phyloP scores from a whole-genome alignment of 2,113 vertebrate species.

The Rhegmatorhina hoffmannsi region DNA sequence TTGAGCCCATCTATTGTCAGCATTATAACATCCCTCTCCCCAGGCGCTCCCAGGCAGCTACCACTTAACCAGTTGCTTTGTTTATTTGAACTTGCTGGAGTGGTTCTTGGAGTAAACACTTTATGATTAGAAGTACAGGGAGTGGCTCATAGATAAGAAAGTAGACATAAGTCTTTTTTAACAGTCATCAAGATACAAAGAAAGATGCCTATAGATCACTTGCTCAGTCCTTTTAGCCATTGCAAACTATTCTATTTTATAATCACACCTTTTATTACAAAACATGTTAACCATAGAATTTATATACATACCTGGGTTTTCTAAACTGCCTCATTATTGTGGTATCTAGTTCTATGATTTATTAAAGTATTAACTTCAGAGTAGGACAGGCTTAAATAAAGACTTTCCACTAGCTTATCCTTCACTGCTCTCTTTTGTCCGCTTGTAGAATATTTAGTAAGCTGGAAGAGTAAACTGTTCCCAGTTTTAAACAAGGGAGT shows the following conservation, averaged over 20 bases:
- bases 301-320: background rate
- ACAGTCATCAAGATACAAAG: background rate
- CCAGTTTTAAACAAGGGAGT: background rate
- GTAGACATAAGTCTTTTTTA: background rate
- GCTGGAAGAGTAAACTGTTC: background rate
- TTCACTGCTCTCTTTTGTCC: background rate
- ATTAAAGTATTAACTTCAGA: background rate
- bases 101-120: background rate
- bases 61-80: background rate
- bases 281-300: background rate
- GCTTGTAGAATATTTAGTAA: background rate
- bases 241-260: background rate
- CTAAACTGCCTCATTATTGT: background rate
- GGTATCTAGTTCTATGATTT: background rate
- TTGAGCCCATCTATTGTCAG: conserved; percentile 23
- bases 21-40: background rate
- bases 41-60: background rate
- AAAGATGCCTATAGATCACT: background rate
- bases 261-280: background rate
- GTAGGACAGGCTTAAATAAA: background rate
- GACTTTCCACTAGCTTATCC: background rate
- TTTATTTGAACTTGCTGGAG: background rate
- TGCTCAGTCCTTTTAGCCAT: background rate
- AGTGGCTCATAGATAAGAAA: background rate
- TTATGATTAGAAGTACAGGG: background rate